A percentile compares a stretch with the other conserved stretches of the same genome.
These are phyloP conservation scores for Lycopodina hypogea DNA, from an alignment of 37 sponge, comb jelly and placozoan genomes.

Conservation along the genomic window DNA sequence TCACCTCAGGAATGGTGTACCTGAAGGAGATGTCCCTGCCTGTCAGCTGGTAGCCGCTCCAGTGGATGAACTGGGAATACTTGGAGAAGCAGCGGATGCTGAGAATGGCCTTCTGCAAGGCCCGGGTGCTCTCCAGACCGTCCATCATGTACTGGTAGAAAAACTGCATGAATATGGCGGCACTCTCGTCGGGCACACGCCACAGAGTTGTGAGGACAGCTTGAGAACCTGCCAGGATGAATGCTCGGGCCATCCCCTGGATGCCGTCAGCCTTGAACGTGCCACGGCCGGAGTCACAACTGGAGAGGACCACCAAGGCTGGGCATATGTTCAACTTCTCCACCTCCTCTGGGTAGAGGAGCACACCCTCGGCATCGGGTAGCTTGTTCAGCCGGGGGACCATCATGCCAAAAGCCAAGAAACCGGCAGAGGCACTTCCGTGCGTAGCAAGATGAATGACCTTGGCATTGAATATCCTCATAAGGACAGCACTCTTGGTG, in stretches of 20 bases:
- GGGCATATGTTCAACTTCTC: constrained; percentile 53
- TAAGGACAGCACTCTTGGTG: constrained; percentile 55
- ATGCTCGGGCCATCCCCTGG: constrained; percentile 69
- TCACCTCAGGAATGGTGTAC: background rate
- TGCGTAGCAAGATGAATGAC: constrained; percentile 76
- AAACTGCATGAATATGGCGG: constrained; percentile 68
- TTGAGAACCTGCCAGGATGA: constrained; percentile 75
- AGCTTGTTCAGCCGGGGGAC: background rate
- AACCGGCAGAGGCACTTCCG: constrained; percentile 54
- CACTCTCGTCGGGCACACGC: constrained; percentile 74
- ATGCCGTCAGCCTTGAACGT: constrained; percentile 61
- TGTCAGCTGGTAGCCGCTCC: constrained; percentile 72
- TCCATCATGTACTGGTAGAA: constrained; percentile 72
- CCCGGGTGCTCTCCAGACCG: constrained; percentile 34
- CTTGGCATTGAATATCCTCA: constrained; percentile 53
- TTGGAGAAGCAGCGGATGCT: constrained; percentile 61
- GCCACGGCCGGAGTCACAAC: constrained; percentile 62
- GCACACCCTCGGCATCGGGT: constrained; percentile 23
- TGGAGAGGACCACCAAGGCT: constrained; percentile 67
- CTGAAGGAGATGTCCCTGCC: constrained; percentile 45
- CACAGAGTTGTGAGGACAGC: constrained; percentile 69
- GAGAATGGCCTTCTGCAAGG: constrained; percentile 70
- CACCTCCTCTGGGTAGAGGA: constrained; percentile 61
- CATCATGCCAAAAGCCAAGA: constrained; percentile 53
- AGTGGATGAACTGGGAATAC: constrained; percentile 65